Conservation (phyloP, 2,113 vertebrate genomes). For the Tinamus guttatus region DNA sequence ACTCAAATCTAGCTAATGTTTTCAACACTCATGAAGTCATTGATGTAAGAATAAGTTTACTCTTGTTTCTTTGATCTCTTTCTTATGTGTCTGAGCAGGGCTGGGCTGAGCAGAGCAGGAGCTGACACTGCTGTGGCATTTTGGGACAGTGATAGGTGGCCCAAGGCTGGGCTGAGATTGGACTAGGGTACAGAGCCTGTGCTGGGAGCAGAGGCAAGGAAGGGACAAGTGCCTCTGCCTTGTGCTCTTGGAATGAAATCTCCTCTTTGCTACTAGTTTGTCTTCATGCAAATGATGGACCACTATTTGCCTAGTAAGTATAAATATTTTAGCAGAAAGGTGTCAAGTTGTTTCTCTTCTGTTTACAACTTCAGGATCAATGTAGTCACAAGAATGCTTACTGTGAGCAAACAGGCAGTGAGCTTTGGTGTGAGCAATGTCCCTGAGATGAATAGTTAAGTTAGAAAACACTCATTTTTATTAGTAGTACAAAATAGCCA, state of each 20-base stretch:
- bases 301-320: not conserved
- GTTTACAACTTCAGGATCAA: not conserved
- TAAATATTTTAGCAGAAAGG: not conserved
- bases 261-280: not conserved
- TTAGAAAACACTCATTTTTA: not conserved
- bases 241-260: not conserved
- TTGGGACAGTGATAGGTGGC: too few relatives aligned
- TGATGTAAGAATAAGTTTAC: not conserved
- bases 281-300: not conserved
- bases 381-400: not conserved
- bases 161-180: too few relatives aligned
- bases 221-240: fast-evolving
- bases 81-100: not conserved
- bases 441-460: not conserved
- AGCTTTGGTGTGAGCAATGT: not conserved
- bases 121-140: too few relatives aligned
- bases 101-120: too few relatives aligned
- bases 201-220: fast-evolving
- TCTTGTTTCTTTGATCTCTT: not conserved
- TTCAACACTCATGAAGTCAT: not conserved
- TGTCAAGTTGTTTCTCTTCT: not conserved
- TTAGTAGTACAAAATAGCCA: not conserved
- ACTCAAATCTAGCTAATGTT: not conserved
- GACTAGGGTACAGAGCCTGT: not conserved
- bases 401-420: not conserved